Evolutionary conservation across 2,113 vertebrate species (phyloP).

Genomic region (Rallus limicola): DNA sequence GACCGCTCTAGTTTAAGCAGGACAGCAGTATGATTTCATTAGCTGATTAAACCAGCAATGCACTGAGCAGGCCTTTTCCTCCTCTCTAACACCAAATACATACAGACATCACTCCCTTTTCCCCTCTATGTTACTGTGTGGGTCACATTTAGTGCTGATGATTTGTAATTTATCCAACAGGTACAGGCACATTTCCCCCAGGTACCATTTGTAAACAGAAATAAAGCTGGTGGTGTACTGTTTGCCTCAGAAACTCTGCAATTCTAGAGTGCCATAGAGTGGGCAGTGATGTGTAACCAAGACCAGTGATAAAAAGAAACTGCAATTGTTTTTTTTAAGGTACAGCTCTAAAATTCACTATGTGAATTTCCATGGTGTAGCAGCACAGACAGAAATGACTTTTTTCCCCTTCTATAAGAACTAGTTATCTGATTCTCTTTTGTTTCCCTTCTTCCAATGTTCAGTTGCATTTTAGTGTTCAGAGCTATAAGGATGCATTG

Average conservation of each 20-base stretch:
- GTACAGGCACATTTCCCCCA: slow-evolving; percentile 64
- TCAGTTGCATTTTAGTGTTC: slow-evolving; percentile 73
- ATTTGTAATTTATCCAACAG: slow-evolving; percentile 66
- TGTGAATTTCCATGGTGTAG: slow-evolving; percentile 33
- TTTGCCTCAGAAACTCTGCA: slow-evolving; percentile 64
- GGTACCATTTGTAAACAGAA: slow-evolving; percentile 71
- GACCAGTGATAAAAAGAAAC: slow-evolving; percentile 66
- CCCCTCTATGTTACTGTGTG: not conserved
- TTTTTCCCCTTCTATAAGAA: slow-evolving; percentile 36
- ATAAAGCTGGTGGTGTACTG: slow-evolving; percentile 53
- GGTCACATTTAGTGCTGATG: slow-evolving; percentile 52
- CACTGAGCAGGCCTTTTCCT: not conserved
- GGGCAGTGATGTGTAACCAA: slow-evolving; percentile 52
- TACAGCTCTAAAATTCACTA: slow-evolving; percentile 22
- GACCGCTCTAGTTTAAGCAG: not conserved
- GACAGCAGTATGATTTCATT: not conserved
- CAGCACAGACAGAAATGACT: slow-evolving; percentile 21
- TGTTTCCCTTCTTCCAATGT: slow-evolving; percentile 73
- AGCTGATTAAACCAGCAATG: not conserved
- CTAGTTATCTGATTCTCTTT: slow-evolving; percentile 65
- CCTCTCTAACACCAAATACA: not conserved
- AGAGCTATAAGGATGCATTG: slow-evolving; percentile 72
- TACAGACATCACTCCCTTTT: not conserved
- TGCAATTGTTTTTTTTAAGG: slow-evolving; percentile 33
- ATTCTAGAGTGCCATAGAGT: slow-evolving; percentile 14